Base-by-base conservation (phyloP, 2,888 invertebrate genomes). In the Acleris cristana region DNA sequence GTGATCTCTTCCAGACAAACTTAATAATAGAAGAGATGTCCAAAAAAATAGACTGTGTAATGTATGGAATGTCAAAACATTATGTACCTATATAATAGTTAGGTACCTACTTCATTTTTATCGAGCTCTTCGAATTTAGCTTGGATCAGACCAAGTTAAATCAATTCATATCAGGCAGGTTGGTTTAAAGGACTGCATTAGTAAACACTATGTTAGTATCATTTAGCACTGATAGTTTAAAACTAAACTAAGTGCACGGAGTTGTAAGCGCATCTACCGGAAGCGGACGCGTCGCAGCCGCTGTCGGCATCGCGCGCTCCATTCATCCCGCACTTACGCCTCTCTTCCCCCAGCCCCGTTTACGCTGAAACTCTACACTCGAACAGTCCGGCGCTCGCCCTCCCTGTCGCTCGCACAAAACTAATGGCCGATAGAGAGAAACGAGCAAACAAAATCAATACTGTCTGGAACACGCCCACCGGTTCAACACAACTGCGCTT, bases 231-330 rank as follows among this genome's bases (percentile, higher is more conserved):
- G 72, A 72, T 71, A 76, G 74, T 76, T 76, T 88, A 83, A 85
- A 86, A 87, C 86, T 84, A 88, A 89, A 86, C 86, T 89, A 86
- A 89, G 87, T 89, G 88, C 88, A 86, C 78, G 81, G 82, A 88
- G 89, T 88, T 87, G 88, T 90, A 84, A 84, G 88, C 89, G 87
- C 93, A 91, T 87, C 91, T 93, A 80, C 90, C 92, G 86, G 93
- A 94, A 86, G 87, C 92, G 82, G 89, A 85, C 80, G 88, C 90
- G 86, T 88, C 92, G 87, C 91, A 83, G 89, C 93, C 80, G 87
- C 89, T 92, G 81, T 89, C 92, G 81, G 90, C 87, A 86, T 92
- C 92, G 90, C 91, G 92, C 85, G 90, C 86, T 94, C 89, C 92
- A 92, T 92, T 92, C 92, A 92, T 92, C 89, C 90, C 85, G 75